Evolutionary conservation across 2,888 invertebrate species (phyloP).

Genomic region (Drymonia ruficornis): DNA sequence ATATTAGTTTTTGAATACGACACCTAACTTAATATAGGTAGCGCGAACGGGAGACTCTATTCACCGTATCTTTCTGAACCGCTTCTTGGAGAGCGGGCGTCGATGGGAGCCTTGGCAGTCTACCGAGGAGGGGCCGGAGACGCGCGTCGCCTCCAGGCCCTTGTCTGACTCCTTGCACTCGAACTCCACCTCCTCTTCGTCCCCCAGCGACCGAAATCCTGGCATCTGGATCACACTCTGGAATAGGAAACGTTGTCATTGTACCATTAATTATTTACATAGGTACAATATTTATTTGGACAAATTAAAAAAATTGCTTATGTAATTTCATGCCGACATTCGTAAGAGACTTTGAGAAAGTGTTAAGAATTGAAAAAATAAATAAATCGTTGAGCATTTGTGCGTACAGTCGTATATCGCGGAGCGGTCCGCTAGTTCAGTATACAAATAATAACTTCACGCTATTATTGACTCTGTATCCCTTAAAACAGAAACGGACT

Average conservation of each 20-base stretch:
- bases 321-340: background rate
- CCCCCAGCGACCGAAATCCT: constrained; percentile 94
- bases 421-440: constrained; percentile 19
- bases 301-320: background rate
- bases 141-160: constrained; percentile 94
- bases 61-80: constrained; percentile 93
- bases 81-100: constrained; percentile 92
- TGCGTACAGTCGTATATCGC: constrained; percentile 8
- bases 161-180: constrained; percentile 93
- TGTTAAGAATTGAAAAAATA: background rate
- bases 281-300: too few species aligned
- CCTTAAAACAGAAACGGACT: constrained; percentile 38
- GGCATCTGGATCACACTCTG: constrained; percentile 96
- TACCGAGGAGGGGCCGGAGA: constrained; percentile 90
- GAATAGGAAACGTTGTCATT: constrained; percentile 29
- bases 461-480: constrained; percentile 41
- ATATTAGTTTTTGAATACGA: too few species aligned
- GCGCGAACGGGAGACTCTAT: constrained; percentile 17
- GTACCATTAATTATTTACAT: background rate
- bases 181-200: constrained; percentile 95
- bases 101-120: constrained; percentile 94
- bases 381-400: constrained; percentile 8
- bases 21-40: too few species aligned
- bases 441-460: constrained; percentile 29
- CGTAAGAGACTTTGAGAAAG: background rate